Evolutionary conservation across 2,113 vertebrate species (phyloP), one percentile per base, ranked within the genome.

Genomic region (Kryptolebias marmoratus): DNA sequence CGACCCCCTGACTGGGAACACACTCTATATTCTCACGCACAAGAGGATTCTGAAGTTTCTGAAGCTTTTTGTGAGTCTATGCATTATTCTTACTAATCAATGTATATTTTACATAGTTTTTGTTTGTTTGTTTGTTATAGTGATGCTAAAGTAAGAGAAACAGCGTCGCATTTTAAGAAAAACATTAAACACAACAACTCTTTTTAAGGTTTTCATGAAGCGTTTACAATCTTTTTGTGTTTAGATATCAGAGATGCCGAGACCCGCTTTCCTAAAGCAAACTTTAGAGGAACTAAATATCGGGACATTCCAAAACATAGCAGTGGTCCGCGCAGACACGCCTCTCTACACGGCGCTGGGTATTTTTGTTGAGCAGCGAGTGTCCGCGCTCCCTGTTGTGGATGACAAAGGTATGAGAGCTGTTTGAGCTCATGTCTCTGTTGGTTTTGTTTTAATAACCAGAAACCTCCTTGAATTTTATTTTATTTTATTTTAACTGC

Each of bases 1-100:
- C 5, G 97, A 99, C 90, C 96, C 97, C 0, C 91, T 95, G 76
- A 98, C 98, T 0, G 97, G 97, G 39, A 99, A 99, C 91, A 97
- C 97, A 0, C 93, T 99, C 63, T 99, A 99, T 85, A 99, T 99
- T 76, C 95, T 99, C 73, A 99, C 98, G n/a, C 98, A 99, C 90
- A 99, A 99, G 85, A 95, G 97, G 84, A 99, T 99, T 87, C 96
- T 99, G 77, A 98, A 98, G 89, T 99, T 99, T 89, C 95, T 99
- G 82, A 98, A 98, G 68, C 94, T 99, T 68, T 99, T 99, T 90
- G 97, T 99, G 85, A 96, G 97, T 95, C 2, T 1, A n/a, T 44
- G 14, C 14, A 6, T 18, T 50, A 7, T 47, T 12, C 45, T 12
- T 12, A 47, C 11, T 47, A 50, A 50, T 6, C 15, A 15, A 48